These are phyloP conservation scores for Drosophila incognita DNA, from an alignment of 2,888 invertebrate species.

Conservation along the genomic window DNA sequence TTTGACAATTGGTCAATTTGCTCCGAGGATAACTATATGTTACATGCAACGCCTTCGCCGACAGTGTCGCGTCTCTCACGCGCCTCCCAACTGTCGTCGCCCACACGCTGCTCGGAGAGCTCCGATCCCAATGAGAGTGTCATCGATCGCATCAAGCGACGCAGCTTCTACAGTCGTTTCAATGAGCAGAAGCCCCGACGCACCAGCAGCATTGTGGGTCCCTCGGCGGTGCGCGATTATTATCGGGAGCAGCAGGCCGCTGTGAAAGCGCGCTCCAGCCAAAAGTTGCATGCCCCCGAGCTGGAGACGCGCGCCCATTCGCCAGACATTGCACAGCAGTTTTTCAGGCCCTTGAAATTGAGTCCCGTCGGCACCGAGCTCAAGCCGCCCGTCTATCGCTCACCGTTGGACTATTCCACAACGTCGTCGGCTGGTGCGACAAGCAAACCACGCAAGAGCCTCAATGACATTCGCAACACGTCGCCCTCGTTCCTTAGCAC, in stretches of 20 bases:
- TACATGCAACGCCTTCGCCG: constrained; percentile 83
- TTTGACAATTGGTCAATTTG: constrained; percentile 89
- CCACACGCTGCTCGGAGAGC: constrained; percentile 82
- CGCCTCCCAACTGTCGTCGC: constrained; percentile 85
- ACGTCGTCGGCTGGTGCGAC: constrained; percentile 47
- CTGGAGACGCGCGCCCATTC: constrained; percentile 76
- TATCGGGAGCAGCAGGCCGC: constrained; percentile 83
- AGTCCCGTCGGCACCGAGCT: constrained; percentile 83
- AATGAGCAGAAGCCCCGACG: constrained; percentile 92
- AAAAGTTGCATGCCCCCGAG: constrained; percentile 59
- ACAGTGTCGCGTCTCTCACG: constrained; percentile 84
- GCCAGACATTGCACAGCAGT: constrained; percentile 83
- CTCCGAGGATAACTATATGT: constrained; percentile 86
- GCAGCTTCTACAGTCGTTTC: constrained; percentile 95
- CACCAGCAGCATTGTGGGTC: constrained; percentile 89
- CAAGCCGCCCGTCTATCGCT: constrained; percentile 82
- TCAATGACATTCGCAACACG: constrained; percentile 80
- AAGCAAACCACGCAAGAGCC: constrained; percentile 81
- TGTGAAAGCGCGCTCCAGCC: constrained; percentile 72
- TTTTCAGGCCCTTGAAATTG: constrained; percentile 82
- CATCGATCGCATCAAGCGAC: constrained; percentile 93
- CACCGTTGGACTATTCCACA: constrained; percentile 71
- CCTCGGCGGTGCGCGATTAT: constrained; percentile 87
- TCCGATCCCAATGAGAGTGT: constrained; percentile 89
- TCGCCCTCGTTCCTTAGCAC: constrained; percentile 80